Evolutionary conservation across 2,113 vertebrate species (phyloP), one percentile per base, ranked within the genome.

Genomic region (Sarotherodon lohbergeri): DNA sequence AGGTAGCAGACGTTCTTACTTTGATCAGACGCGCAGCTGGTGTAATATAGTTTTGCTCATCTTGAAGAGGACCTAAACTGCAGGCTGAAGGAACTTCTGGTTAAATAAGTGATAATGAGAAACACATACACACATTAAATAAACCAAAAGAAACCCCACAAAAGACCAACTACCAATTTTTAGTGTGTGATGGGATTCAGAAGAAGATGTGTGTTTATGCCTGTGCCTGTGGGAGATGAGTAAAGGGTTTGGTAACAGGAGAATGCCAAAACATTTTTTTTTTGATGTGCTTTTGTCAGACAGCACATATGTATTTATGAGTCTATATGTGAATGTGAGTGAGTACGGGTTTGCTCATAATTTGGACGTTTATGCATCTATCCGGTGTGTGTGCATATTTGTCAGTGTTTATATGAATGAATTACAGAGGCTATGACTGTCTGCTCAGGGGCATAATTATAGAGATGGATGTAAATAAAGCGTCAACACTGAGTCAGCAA

Each of bases 391-490:
- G 56, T 76, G 6, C 71, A 39, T 50, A 76, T 82, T 32, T 78
- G 34, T 80, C 10, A 46, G 19, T 84, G 3, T 84, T 32, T 76
- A 57, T 48, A 16, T 80, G 61, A 63, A 55, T 83, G 80, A 80
- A 68, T 68, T 59, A 83, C 68, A 55, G 24, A 54, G 14, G 39
- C 19, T 52, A n/a, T 63, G 71, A 68, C 17, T 29, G 55, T 87
- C 76, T 48, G 5, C 90, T 57, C 6, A n/a, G 1, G 61, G 84
- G 84, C 87, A 84, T 82, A 93, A 87, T 90, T 88, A 91, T 63
- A 46, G 81, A 68, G 59, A 86, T 48, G 56, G 87, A 80, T 84
- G 68, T 85, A 88, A 90, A 89, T 63, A 80, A 89, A 91, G 50
- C 71, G 50, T 87, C 46, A 61, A 52, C 84, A 57, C n/a, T 5